These are phyloP conservation scores for Numida meleagris DNA, from an alignment of 2,113 vertebrate genomes.

Conservation along the genomic window DNA sequence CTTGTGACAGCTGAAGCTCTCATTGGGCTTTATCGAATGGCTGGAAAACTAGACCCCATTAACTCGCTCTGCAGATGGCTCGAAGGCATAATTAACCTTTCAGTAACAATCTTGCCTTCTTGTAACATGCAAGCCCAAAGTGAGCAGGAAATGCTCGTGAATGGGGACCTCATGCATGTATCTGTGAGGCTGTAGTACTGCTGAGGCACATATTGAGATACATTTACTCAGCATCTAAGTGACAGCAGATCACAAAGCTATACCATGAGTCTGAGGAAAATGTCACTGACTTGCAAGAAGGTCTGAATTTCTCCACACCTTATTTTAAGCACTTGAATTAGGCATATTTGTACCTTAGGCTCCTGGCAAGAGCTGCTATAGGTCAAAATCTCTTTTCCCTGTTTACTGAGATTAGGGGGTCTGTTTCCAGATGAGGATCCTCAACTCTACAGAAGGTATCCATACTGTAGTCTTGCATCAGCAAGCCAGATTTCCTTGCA, in stretches of 20 bases:
- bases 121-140: neutral
- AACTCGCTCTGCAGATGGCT: neutral
- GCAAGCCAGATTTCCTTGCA: neutral
- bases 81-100: neutral
- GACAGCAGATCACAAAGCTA: neutral
- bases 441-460: neutral
- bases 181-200: neutral
- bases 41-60: neutral
- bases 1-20: fast-evolving
- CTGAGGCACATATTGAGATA: fast-evolving
- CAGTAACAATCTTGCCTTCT: neutral
- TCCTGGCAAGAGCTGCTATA: neutral
- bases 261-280: neutral
- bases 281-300: neutral
- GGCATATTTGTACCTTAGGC: neutral
- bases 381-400: neutral
- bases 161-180: fast-evolving
- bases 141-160: neutral
- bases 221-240: neutral
- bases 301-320: neutral
- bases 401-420: neutral
- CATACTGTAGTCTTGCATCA: neutral
- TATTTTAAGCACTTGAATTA: neutral
- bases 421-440: neutral
- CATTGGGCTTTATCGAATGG: neutral